Percentiles rank a stretch among this genome's conserved stretches.
Conservation (phyloP, 2,113 vertebrate genomes). For the Lepus timidus region DNA sequence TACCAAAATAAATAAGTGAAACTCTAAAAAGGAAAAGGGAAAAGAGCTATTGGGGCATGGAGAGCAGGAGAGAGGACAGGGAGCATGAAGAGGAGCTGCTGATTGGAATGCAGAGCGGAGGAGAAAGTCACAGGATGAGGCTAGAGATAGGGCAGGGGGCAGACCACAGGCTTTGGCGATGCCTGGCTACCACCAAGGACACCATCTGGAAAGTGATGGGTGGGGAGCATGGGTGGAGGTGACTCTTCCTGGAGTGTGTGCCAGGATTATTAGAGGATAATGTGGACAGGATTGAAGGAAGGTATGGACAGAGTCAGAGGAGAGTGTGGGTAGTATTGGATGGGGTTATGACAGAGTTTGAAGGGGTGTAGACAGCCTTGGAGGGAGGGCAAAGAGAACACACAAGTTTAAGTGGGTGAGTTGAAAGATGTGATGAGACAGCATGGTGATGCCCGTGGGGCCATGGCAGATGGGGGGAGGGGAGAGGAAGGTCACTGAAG, state of each 20-base stretch:
- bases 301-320: neutral
- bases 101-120: neutral
- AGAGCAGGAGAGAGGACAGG: neutral
- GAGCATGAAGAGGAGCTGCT: neutral
- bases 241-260: neutral
- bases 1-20: no score
- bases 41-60: neutral
- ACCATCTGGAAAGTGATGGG: neutral
- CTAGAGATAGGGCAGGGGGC: neutral
- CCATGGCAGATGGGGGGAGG: neutral
- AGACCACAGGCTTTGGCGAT: neutral
- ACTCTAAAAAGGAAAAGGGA: no score
- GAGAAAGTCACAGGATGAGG: neutral
- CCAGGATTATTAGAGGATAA: no score
- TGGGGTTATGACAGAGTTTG: neutral
- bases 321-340: neutral
- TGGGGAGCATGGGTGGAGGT: neutral
- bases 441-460: rapidly evolving
- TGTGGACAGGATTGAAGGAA: neutral
- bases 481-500: no score
- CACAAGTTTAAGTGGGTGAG: no score
- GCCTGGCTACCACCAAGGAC: neutral
- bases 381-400: neutral
- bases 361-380: neutral
- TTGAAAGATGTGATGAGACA: neutral